Evolutionary conservation across 2,797 vertebrate genomes (phyloP), one percentile per base, ranked within the genome.

Genomic region (Onychomys arenicola): DNA sequence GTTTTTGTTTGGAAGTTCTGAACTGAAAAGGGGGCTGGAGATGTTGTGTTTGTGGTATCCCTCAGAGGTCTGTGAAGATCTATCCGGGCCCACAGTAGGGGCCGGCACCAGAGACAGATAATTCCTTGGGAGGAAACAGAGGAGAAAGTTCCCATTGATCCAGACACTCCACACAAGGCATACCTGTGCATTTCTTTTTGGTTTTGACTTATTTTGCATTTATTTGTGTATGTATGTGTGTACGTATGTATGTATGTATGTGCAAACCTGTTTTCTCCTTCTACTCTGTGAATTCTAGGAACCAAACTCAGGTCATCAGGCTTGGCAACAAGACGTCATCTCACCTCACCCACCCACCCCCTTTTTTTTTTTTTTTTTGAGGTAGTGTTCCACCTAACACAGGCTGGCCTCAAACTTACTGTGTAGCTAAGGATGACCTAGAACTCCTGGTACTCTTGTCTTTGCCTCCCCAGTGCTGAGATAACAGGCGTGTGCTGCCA

Each of bases 1-100:
- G 92, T 91, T 97, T 95, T 97, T 95, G 95, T 97, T 97, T 96
- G 94, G 92, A 96, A 95, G 82, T 69, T 96, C 61, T 89, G 80
- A 91, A 80, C 84, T 34, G 86, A 91, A 83, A 93, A 93, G 86
- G 93, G n/a, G 85, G 27, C 85, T 77, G 69, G 89, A 76, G 67
- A 89, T n/a, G 23, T 52, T 46, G n/a, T 49, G 75, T 46, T 59
- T 49, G 4, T 5, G n/a, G 61, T 63, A 71, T n/a, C 85, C 19
- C 63, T 80, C 40, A 37, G 85, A 43, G 81, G 65, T 87, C 81
- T 34, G 3, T 57, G 55, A 90, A 25, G 92, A 71, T 61, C 63
- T 89, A 34, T 6, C 43, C 46, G n/a, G 69, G 73, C 43, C 57
- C 57, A 32, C 1, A 1, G 17, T 27, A 29, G 90, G 80, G n/a